A percentile compares a stretch with the other conserved stretches of the same genome.
Evolutionary conservation across 1,140 invertebrate genomes (phyloP).

Genomic region (Microvelia longipes): DNA sequence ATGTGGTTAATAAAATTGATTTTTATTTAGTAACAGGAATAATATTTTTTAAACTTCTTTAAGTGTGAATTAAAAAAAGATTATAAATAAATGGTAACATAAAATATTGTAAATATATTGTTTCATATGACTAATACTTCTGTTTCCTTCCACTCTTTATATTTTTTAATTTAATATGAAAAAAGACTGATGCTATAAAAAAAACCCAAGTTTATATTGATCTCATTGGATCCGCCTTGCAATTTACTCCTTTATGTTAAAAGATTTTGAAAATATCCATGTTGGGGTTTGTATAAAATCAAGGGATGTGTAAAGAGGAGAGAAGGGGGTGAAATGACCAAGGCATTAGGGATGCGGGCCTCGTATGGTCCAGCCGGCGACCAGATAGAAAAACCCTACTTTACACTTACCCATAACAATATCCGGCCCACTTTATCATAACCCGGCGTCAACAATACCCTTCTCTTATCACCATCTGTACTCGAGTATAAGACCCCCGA

Average conservation of each 20-base stretch:
- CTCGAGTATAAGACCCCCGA: background rate
- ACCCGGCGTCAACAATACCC: background rate
- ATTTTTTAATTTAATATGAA: background rate
- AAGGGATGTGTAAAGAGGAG: background rate
- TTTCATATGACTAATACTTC: too few relatives aligned
- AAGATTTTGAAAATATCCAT: background rate
- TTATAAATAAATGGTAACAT: too few relatives aligned
- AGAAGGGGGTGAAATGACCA: constrained; percentile 10
- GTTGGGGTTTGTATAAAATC: background rate
- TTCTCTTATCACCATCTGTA: background rate
- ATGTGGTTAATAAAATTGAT: too few relatives aligned
- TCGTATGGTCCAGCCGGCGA: constrained; percentile 7
- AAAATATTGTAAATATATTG: too few relatives aligned
- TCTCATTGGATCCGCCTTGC: background rate
- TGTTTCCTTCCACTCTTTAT: too few relatives aligned
- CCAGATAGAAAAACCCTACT: constrained; percentile 1
- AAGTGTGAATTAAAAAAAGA: too few relatives aligned
- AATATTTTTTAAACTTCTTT: too few relatives aligned
- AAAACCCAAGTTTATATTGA: background rate
- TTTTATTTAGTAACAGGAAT: too few relatives aligned
- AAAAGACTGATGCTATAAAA: background rate
- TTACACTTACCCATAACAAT: constrained; percentile 11
- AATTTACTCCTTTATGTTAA: background rate
- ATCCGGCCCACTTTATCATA: background rate
- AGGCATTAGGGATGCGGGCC: constrained; percentile 7